Evolutionary conservation across 2,797 vertebrate species (phyloP), one percentile per base, ranked within the genome.

Genomic region (Pachyuromys duprasi): DNA sequence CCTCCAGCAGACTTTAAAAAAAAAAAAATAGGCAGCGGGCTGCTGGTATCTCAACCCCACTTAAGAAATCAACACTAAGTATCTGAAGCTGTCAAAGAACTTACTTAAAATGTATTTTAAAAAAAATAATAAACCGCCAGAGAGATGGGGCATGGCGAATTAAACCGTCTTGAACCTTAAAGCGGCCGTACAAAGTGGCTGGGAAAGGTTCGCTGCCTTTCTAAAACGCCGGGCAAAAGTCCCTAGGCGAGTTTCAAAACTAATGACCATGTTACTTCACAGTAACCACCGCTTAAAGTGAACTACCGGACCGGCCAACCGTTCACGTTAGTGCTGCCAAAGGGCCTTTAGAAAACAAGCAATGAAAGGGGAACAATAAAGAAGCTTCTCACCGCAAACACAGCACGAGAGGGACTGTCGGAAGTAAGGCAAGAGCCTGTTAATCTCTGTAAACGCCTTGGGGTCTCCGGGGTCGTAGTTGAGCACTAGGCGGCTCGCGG

Each of bases 391-490:
- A 99, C 99, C 99, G 97, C 99, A 99, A 95, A 99, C 99, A 96
- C 99, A 98, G 98, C 99, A 99, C 98, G 99, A 99, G 97, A 99
- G 99, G 57, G 99, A 99, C 99, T 99, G 99, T 94, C 99, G 98
- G 99, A 99, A 99, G 98, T 99, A 99, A 88, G 99, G 99, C 98
- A 99, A 98, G 96, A 99, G 99, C 98, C 99, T 99, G 99, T 99
- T 99, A 98, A 99, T 99, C 98, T 99, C 99, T 94, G 99, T 98
- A 49, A 99, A 99, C 97, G 99, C 99, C 99, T 99, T 99, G 96
- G 99, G 99, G 98, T 99, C 99, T 98, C 99, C 99, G 97, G 99
- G 99, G 98, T 99, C 99, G 99, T 99, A 99, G 99, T 99, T 99
- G 99, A 99, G 99, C 99, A 99, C 99, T 98, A 99, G 99, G 88